Percentiles rank a stretch among this genome's conserved stretches.
phyloP scores from a whole-genome alignment of 37 sponge, comb jelly and placozoan species.

The Geodia barretti region DNA sequence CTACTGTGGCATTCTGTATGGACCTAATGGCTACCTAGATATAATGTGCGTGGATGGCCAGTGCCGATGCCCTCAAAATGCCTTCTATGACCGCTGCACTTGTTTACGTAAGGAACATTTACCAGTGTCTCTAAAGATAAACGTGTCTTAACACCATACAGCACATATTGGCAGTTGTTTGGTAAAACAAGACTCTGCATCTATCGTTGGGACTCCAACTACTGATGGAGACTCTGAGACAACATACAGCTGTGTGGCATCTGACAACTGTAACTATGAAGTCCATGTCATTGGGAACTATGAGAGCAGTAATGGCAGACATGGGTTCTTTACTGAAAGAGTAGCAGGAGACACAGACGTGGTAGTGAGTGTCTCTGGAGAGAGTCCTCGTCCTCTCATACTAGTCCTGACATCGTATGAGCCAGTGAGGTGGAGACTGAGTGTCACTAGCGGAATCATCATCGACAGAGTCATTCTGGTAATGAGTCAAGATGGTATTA shows the following conservation, averaged over 20 bases:
- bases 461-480: conserved; percentile 20
- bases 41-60: too few species aligned
- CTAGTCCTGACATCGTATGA: conserved; percentile 12
- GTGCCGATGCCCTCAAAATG: too few species aligned
- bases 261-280: conserved; percentile 14
- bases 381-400: neutral
- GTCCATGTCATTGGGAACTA: conserved; percentile 6
- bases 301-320: too few species aligned
- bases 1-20: too few species aligned
- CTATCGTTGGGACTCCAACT: neutral
- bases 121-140: too few species aligned
- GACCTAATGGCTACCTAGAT: too few species aligned
- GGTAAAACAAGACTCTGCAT: neutral
- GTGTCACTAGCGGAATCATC: neutral
- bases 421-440: conserved; percentile 12
- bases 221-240: neutral
- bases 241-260: conserved; percentile 17
- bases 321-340: neutral
- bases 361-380: too few species aligned
- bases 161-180: too few species aligned
- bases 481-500: too few species aligned
- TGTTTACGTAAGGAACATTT: too few species aligned
- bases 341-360: neutral
- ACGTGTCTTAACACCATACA: too few species aligned
- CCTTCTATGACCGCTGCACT: too few species aligned